These are phyloP conservation scores for Mellilla xanthometata DNA, from an alignment of 2,888 invertebrate species.

Conservation along the genomic window DNA sequence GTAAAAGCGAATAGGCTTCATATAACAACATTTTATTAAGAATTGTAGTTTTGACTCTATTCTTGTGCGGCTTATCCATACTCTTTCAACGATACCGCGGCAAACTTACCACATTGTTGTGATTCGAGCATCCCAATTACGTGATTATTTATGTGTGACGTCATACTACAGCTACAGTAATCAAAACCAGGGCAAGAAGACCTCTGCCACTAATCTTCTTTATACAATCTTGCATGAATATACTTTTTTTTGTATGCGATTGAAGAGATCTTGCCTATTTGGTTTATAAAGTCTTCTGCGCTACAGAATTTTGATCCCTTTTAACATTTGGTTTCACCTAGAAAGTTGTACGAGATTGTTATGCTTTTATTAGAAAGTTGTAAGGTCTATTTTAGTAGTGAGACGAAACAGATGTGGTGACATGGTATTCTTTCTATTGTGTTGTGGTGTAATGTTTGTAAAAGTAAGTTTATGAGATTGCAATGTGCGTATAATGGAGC, in stretches of 20 bases:
- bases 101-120: conserved; percentile 45
- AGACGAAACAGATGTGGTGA: conserved; percentile 41
- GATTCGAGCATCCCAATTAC: conserved; percentile 66
- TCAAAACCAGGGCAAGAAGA: conserved; percentile 33
- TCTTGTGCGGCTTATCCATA: conserved; percentile 9
- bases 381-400: conserved; percentile 35
- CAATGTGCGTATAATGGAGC: conserved; percentile 62
- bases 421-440: conserved; percentile 45
- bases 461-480: conserved; percentile 38
- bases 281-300: conserved; percentile 27
- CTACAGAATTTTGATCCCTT: conserved; percentile 37
- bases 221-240: neutral
- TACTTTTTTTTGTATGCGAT: neutral
- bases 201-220: conserved; percentile 18
- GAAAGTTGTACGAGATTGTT: neutral
- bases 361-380: conserved; percentile 1
- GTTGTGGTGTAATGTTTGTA: conserved; percentile 3
- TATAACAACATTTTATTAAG: too few relatives aligned
- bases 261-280: neutral
- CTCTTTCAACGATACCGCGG: conserved; percentile 14
- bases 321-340: neutral
- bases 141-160: conserved; percentile 75
- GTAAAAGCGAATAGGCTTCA: too few relatives aligned
- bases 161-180: conserved; percentile 47
- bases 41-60: too few relatives aligned